These are phyloP conservation scores for Drosophila kanapiae DNA, from an alignment of 1,140 invertebrate genomes.

Conservation along the genomic window DNA sequence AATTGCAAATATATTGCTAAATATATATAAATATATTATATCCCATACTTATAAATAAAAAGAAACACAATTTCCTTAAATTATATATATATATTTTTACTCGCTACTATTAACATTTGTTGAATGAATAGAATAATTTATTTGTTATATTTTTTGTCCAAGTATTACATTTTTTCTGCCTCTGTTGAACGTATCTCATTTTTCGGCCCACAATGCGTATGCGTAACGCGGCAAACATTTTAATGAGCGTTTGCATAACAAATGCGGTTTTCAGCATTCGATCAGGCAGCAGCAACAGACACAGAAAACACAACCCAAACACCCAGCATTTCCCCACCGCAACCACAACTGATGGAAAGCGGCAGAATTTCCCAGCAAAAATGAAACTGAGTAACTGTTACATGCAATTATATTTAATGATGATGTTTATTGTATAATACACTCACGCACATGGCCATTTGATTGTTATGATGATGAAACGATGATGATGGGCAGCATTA, in stretches of 20 bases:
- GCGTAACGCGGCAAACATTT: slow-evolving; percentile 74
- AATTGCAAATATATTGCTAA: no score
- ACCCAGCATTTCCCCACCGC: background rate
- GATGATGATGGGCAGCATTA: slow-evolving; percentile 53
- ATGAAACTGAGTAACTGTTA: slow-evolving; percentile 69
- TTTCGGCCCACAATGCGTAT: slow-evolving; percentile 70
- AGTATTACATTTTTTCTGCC: background rate
- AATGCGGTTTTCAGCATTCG: slow-evolving; percentile 64
- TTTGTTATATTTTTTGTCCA: no score
- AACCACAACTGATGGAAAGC: slow-evolving; percentile 33
- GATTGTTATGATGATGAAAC: slow-evolving; percentile 26
- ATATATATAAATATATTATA: no score
- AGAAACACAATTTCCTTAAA: no score
- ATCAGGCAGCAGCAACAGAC: slow-evolving; percentile 15
- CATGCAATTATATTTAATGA: slow-evolving; percentile 83
- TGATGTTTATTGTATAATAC: slow-evolving; percentile 74
- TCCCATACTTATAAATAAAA: no score
- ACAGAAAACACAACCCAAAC: slow-evolving; percentile 26
- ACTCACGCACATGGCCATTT: slow-evolving; percentile 32
- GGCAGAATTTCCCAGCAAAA: slow-evolving; percentile 44
- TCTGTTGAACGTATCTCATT: slow-evolving; percentile 32
- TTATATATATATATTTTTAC: no score
- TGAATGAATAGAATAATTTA: no score
- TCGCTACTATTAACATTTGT: no score
- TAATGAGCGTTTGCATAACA: slow-evolving; percentile 81